Base-by-base conservation (phyloP, 2,888 invertebrate genomes). In the Ceramica pisi region DNA sequence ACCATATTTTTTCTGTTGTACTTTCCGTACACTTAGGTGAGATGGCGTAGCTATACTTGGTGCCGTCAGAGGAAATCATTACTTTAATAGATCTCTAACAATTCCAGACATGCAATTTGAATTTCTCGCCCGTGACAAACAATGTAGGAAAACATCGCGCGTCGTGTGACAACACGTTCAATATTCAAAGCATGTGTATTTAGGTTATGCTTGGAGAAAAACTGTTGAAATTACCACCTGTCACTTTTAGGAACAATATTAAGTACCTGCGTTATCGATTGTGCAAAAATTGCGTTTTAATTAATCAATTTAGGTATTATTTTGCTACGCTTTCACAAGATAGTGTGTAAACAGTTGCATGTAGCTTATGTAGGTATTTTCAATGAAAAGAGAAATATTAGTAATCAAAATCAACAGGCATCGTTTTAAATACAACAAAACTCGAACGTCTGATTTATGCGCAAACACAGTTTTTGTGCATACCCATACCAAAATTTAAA, bases 71-170 rank as follows among this genome's bases (percentile, higher is more conserved):
- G 59, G 35, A 68, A 77, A 70, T 71, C n/a, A 21, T 70, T 60
- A 60, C 41, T 50, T 48, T 50, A 68, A 44, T 57, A 68, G 44
- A 51, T 57, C 76, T 76, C 41, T 21, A 75, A 56, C 46, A 59
- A 68, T 53, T 59, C 76, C n/a, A 53, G 26, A 48, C 55, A 21
- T 31, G 41, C 63, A 44, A 80, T 77, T 71, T 57, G 38, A 68
- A 73, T 68, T 74, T 53, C 16, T 48, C 62, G 41, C 57, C 48
- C n/a, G 14, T 67, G 57, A 62, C 57, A 38, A 74, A 77, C 63
- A 44, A 75, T 80, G 23, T 51, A 60, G 53, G 53, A 51, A 64
- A 67, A 60, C 5, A 50, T 67, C 48, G 67, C 63, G 23, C 7
- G 59, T 67, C 48, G 67, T 67, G 23, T 63, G 62, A 51, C 56